phyloP scores from a whole-genome alignment of 2,113 vertebrate genomes.

The Trematomus loennbergii region DNA sequence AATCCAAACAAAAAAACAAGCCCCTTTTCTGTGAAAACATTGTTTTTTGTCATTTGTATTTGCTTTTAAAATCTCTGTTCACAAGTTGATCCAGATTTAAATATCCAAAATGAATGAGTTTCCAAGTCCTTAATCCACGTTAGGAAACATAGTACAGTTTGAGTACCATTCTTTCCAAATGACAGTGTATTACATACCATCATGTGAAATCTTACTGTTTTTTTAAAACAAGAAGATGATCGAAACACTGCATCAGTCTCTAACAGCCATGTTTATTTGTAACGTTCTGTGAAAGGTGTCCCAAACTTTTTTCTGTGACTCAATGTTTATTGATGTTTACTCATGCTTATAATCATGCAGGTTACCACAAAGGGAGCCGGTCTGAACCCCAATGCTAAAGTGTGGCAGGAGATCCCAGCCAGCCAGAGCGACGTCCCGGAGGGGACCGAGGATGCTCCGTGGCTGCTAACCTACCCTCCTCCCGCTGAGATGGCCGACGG shows the following conservation, averaged over 20 bases:
- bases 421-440: conserved; percentile 84
- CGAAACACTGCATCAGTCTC: neutral
- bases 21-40: neutral
- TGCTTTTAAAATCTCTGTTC: neutral
- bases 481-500: conserved; percentile 83
- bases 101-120: neutral
- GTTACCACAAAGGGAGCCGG: conserved; percentile 96
- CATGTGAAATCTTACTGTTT: neutral
- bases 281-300: neutral
- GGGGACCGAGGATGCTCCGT: conserved; percentile 86
- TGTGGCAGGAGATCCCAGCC: conserved; percentile 94
- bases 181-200: neutral
- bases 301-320: neutral
- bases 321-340: neutral
- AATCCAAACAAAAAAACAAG: no score
- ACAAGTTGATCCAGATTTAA: neutral
- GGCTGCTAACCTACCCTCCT: conserved; percentile 82
- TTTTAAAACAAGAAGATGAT: neutral
- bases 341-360: conserved; percentile 79
- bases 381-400: conserved; percentile 98
- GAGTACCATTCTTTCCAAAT: neutral
- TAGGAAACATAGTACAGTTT: neutral
- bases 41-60: neutral
- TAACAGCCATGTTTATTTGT: neutral
- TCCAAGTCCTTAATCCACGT: neutral